Evolutionary conservation across 2,888 invertebrate species (phyloP).

Genomic region (Sphaerophoria rueppellii): DNA sequence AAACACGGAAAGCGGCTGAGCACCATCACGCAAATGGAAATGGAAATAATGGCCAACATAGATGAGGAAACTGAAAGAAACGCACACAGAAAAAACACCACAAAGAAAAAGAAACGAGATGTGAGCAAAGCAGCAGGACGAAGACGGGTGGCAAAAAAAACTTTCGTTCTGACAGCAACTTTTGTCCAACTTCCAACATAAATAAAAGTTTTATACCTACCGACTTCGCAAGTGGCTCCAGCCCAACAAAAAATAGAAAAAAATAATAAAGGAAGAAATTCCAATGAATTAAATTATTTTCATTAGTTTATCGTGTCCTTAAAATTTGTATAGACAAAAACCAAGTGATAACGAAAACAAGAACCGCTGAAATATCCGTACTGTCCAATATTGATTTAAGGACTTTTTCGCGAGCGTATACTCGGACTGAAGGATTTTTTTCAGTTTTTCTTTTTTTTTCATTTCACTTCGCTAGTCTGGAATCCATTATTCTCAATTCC

Average conservation of each 20-base stretch:
- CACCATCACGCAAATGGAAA: slow-evolving; percentile 30
- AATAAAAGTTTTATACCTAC: slow-evolving; percentile 82
- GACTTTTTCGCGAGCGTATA: slow-evolving; percentile 67
- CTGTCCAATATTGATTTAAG: slow-evolving; percentile 69
- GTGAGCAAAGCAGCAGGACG: slow-evolving; percentile 70
- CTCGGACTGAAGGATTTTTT: slow-evolving; percentile 53
- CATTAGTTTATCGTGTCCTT: slow-evolving; percentile 40
- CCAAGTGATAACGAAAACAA: slow-evolving; percentile 35
- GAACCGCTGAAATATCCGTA: slow-evolving; percentile 62
- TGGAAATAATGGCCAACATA: slow-evolving; percentile 73
- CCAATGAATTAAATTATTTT: slow-evolving; percentile 48
- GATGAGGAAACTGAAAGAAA: slow-evolving; percentile 67
- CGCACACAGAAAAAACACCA: slow-evolving; percentile 70
- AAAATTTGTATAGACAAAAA: slow-evolving; percentile 35
- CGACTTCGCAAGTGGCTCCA: slow-evolving; percentile 76
- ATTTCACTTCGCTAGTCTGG: slow-evolving; percentile 52
- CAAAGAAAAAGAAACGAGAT: slow-evolving; percentile 72
- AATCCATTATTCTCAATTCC: slow-evolving; percentile 66
- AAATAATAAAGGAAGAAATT: slow-evolving; percentile 32
- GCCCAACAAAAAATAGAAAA: slow-evolving; percentile 32
- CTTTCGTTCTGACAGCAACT: slow-evolving; percentile 79
- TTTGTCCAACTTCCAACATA: slow-evolving; percentile 81
- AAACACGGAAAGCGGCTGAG: slow-evolving; percentile 75
- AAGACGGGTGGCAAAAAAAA: slow-evolving; percentile 78
- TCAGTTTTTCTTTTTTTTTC: slow-evolving; percentile 8